Evolutionary conservation across 2,113 vertebrate species (phyloP).

Genomic region (Spea multiplicata): DNA sequence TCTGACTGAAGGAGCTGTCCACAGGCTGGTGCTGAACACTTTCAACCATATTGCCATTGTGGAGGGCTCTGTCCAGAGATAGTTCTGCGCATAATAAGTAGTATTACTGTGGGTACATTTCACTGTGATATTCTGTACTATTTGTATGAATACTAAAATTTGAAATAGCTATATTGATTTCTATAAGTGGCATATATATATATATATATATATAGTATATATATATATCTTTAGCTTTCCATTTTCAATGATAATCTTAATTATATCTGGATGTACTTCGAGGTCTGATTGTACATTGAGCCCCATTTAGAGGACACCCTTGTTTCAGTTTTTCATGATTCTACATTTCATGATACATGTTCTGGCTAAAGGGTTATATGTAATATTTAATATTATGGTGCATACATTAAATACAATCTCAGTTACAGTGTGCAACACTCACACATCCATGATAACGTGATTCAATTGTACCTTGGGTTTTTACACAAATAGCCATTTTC

Average conservation of each 20-base stretch:
- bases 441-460: no score
- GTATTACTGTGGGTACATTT: neutral
- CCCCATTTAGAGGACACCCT: no score
- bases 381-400: neutral
- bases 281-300: no score
- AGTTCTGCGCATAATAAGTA: neutral
- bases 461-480: no score
- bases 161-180: neutral
- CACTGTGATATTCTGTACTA: slow-evolving; percentile 48
- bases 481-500: no score
- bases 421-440: neutral
- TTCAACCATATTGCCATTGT: slow-evolving; percentile 50
- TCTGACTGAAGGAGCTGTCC: slow-evolving; percentile 61
- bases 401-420: neutral
- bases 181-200: neutral
- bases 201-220: neutral
- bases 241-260: no score
- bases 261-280: no score
- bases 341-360: neutral
- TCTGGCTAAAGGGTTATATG: neutral
- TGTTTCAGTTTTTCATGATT: neutral
- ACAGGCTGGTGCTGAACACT: slow-evolving; percentile 64
- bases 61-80: slow-evolving; percentile 34
- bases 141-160: neutral
- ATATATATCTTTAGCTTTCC: no score